Base-by-base conservation (phyloP, 2,888 invertebrate species). In the Synergus gifuensis region DNA sequence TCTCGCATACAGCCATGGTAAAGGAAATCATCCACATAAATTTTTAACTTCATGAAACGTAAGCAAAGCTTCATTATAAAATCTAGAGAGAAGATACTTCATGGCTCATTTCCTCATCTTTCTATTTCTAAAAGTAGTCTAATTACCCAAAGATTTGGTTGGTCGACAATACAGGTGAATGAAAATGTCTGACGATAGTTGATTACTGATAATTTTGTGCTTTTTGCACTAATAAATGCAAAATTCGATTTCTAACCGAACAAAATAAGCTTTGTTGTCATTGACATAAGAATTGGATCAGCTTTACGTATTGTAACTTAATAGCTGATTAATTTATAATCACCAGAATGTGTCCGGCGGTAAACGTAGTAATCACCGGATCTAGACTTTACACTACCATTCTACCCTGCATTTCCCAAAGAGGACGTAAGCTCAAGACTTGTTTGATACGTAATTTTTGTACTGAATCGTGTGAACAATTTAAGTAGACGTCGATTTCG, bases 391-490 rank as follows among this genome's bases (percentile, higher is more conserved):
- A 40, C 40, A n/a, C 42, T n/a, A 42, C 9, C 22, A 42, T 46
- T 67, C 44, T 36, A 49, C 7, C 16, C 54, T 73, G 54, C 54
- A 73, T 73, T 73, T 73, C n/a, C 36, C 49, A 49, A 54, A 28
- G n/a, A 36, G 22, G 54, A 66, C 67, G 44, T 54, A 54, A 54
- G 54, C 73, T 73, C 36, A 73, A 49, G 54, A 73, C 46, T 73
- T 73, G 28, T 73, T 49, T 54, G 54, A 54, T 73, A 54, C n/a
- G 73, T 36, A 73, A 73, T 40, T 73, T 73, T 54, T 54, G 16
- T 73, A 73, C 73, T 54, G 73, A 54, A 54, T 73, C 54, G 36
- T 54, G 54, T 28, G n/a, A 66, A 73, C 36, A 69, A 49, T 69
- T 69, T 49, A 49, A n/a, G 54, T 69, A 40, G 54, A 36, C 36